phyloP scores from a whole-genome alignment of 2,797 vertebrate genomes.

The Enteromius argenteus region DNA sequence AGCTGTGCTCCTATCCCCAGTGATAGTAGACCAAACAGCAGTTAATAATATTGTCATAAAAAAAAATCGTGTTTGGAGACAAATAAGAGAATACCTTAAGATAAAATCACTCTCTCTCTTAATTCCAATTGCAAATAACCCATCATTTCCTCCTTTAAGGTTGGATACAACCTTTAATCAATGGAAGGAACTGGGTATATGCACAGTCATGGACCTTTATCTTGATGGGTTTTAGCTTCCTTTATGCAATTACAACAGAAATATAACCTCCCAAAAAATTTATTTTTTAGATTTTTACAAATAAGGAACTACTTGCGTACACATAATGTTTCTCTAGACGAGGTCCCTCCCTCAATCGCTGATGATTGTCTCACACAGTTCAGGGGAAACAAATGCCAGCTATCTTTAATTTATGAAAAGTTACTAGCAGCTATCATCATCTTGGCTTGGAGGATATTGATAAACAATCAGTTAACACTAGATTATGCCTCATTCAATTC shows the following conservation, averaged over 20 bases:
- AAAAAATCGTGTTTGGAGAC: not conserved
- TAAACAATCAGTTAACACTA: too few species aligned
- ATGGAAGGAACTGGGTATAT: not conserved
- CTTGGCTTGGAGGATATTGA: too few species aligned
- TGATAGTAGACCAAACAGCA: not conserved
- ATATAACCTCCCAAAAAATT: not conserved
- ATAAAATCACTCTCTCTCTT: not conserved
- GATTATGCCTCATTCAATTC: too few species aligned
- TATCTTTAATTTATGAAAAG: not conserved
- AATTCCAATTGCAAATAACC: not conserved
- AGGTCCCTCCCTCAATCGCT: not conserved
- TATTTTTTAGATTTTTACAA: not conserved
- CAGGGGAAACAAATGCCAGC: not conserved
- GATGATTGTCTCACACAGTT: not conserved
- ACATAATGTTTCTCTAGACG: not conserved
- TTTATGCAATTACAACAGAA: not conserved
- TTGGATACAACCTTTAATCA: not conserved
- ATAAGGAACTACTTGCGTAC: not conserved
- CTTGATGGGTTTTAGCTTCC: not conserved
- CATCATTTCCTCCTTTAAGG: not conserved
- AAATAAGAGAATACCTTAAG: not conserved
- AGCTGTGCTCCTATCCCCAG: not conserved
- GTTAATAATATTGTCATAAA: not conserved
- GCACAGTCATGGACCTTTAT: not conserved
- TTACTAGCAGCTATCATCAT: not conserved